Evolutionary conservation across 2,797 vertebrate species (phyloP).

Genomic region (Leptodactylus fallax): DNA sequence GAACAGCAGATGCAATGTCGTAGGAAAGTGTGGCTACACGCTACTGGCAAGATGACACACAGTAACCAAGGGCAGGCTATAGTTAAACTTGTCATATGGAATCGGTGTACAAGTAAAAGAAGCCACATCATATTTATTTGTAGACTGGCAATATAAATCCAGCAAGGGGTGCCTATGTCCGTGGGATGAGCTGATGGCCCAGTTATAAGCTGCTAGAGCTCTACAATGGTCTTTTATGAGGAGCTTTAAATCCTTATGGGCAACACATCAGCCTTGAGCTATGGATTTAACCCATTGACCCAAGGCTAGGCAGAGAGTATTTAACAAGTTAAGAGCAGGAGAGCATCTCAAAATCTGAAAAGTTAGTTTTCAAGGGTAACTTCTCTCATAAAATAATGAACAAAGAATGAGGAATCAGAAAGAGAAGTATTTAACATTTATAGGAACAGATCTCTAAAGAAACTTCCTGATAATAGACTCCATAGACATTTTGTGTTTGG

Average conservation of each 20-base stretch:
- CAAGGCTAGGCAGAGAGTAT: constrained; percentile 30
- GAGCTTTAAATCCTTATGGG: constrained; percentile 35
- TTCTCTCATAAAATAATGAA: constrained; percentile 27
- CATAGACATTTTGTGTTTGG: not conserved
- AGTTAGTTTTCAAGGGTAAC: constrained; percentile 8
- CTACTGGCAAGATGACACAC: too few relatives aligned
- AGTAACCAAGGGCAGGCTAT: too few relatives aligned
- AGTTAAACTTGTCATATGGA: not conserved
- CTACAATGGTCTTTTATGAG: constrained; percentile 58
- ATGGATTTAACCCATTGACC: constrained; percentile 61
- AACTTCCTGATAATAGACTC: not conserved
- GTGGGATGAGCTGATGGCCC: constrained; percentile 16
- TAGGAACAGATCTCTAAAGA: constrained; percentile 1
- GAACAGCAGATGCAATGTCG: too few relatives aligned
- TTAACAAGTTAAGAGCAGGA: constrained; percentile 33
- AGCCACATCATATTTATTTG: constrained; percentile 13
- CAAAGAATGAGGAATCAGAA: constrained; percentile 28
- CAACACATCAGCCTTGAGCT: constrained; percentile 46
- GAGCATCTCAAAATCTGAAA: not conserved
- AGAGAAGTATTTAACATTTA: constrained; percentile 21
- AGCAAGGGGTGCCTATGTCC: not conserved
- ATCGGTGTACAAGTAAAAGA: not conserved
- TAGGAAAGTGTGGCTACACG: too few relatives aligned
- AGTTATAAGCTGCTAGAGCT: constrained; percentile 8
- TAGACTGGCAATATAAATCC: not conserved